Percentiles rank a stretch among this genome's conserved stretches.
These are phyloP conservation scores for Pseudorhombus dupliciocellatus DNA, from an alignment of 2,113 vertebrate species.

Conservation along the genomic window DNA sequence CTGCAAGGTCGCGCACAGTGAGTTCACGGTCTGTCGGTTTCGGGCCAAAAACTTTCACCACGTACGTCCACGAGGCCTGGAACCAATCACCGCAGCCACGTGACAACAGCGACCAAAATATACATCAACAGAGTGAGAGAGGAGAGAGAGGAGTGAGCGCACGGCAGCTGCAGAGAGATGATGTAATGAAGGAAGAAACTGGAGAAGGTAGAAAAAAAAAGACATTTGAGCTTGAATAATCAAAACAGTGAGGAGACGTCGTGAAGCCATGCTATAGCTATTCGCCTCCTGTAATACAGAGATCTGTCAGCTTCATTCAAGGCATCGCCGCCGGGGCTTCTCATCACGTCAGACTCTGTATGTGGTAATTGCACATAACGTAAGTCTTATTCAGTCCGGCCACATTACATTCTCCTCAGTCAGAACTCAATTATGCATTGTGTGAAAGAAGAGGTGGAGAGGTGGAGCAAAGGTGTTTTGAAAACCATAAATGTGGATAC, in stretches of 20 bases:
- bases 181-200: constrained; percentile 53
- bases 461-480: no score
- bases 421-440: neutral
- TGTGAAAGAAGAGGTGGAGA: neutral
- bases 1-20: constrained; percentile 56
- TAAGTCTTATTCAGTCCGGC: neutral
- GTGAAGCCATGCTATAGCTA: neutral
- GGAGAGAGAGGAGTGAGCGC: constrained; percentile 25
- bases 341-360: neutral
- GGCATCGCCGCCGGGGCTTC: neutral
- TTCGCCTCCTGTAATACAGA: constrained; percentile 16
- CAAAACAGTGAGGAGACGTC: constrained; percentile 33
- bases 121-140: constrained; percentile 28
- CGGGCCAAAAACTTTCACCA: constrained; percentile 57
- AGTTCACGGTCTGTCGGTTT: constrained; percentile 62
- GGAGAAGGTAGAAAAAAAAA: constrained; percentile 7
- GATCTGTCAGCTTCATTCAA: constrained; percentile 8
- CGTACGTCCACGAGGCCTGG: constrained; percentile 61
- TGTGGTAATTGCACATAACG: neutral
- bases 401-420: neutral
- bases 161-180: constrained; percentile 61
- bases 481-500: no score
- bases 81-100: constrained; percentile 71
- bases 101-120: constrained; percentile 72
- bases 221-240: constrained; percentile 29